Percentiles rank a stretch among this genome's conserved stretches.
These are phyloP conservation scores for Stictonetta naevosa DNA, from an alignment of 2,113 vertebrate species.

Conservation along the genomic window DNA sequence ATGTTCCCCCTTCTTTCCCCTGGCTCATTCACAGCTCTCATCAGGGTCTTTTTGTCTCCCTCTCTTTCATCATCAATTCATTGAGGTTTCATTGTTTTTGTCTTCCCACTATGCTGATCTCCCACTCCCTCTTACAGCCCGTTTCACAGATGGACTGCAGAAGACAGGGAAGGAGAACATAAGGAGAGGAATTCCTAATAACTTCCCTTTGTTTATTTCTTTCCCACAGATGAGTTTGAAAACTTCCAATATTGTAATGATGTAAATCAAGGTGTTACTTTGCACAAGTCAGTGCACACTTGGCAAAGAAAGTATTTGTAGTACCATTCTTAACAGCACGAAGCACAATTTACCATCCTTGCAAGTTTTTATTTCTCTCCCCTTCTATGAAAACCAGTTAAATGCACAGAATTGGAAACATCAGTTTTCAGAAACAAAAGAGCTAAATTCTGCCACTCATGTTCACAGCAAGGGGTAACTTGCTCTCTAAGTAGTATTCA, in stretches of 20 bases:
- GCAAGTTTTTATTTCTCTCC: background rate
- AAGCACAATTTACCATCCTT: background rate
- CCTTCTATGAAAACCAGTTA: background rate
- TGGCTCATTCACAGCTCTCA: background rate
- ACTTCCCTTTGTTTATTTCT: background rate
- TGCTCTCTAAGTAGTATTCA: background rate
- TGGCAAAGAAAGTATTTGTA: background rate
- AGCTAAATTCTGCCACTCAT: background rate
- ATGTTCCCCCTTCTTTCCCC: background rate
- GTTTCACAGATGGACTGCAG: constrained; percentile 27
- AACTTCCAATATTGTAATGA: background rate
- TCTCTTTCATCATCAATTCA: constrained; percentile 19
- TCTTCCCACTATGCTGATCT: constrained; percentile 9
- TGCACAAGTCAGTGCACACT: background rate
- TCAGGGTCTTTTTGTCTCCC: background rate
- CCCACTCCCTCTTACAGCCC: background rate
- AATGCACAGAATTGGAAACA: background rate
- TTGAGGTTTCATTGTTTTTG: constrained; percentile 34
- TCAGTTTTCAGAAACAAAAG: background rate
- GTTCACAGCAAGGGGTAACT: background rate
- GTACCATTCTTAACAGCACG: background rate
- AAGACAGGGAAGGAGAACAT: background rate
- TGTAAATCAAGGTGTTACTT: background rate
- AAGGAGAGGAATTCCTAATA: background rate
- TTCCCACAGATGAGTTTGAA: background rate